Evolutionary conservation across 1,140 invertebrate species (phyloP).

Genomic region (Aphelenchoides besseyi): DNA sequence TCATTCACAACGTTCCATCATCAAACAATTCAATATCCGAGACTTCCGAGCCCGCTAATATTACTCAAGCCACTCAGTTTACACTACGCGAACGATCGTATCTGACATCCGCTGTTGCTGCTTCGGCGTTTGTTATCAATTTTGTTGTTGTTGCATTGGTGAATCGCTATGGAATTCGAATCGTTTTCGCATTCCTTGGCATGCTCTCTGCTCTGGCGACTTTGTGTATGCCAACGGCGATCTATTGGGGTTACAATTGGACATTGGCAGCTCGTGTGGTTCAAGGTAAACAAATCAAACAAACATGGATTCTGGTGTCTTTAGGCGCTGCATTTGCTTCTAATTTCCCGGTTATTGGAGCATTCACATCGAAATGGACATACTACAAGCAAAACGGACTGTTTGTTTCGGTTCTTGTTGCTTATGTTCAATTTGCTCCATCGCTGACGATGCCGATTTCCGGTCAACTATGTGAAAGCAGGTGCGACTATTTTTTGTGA

Average conservation of each 20-base stretch:
- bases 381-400: constrained; percentile 59
- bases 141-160: constrained; percentile 49
- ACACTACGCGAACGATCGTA: constrained; percentile 30
- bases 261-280: constrained; percentile 44
- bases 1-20: no score
- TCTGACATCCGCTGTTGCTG: constrained; percentile 47
- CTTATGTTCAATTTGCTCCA: constrained; percentile 50
- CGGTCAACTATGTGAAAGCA: constrained; percentile 28
- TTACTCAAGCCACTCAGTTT: constrained; percentile 21
- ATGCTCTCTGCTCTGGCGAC: constrained; percentile 43
- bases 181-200: constrained; percentile 39
- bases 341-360: constrained; percentile 59
- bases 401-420: constrained; percentile 54
- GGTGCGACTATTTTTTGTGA: background rate
- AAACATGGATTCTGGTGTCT: no score
- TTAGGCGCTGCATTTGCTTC: constrained; percentile 50
- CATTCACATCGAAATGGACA: constrained; percentile 59
- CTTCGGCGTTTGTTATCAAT: constrained; percentile 43
- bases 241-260: constrained; percentile 46
- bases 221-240: constrained; percentile 35
- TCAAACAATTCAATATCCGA: background rate
- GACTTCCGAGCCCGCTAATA: background rate
- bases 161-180: constrained; percentile 51
- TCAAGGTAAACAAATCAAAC: no score
- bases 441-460: constrained; percentile 46